Conservation (phyloP, 2,113 vertebrate genomes). For the Melanerpes aurifrons region DNA sequence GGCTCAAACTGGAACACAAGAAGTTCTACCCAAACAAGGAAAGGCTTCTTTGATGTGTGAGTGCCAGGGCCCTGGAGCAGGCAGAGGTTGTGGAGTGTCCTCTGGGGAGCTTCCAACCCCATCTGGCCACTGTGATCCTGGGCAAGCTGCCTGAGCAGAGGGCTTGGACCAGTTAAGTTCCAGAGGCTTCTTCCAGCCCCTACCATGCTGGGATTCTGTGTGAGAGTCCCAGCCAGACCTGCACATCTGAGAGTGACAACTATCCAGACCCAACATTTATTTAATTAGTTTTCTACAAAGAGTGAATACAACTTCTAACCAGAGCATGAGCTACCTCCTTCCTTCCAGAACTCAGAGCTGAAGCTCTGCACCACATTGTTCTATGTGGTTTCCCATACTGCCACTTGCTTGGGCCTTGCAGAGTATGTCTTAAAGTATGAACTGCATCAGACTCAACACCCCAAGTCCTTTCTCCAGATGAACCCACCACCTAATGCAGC, state of each 20-base stretch:
- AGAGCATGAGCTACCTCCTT: neutral
- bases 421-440: neutral
- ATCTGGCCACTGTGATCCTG: too few species aligned
- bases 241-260: neutral
- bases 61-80: too few species aligned
- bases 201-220: too few species aligned
- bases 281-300: neutral
- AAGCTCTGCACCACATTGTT: neutral
- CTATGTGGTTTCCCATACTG: neutral
- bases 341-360: neutral
- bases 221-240: neutral
- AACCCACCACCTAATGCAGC: neutral
- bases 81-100: too few species aligned
- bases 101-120: too few species aligned
- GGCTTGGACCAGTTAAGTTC: too few species aligned
- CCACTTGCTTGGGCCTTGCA: neutral
- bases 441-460: neutral
- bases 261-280: neutral
- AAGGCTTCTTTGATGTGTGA: too few species aligned
- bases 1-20: too few species aligned
- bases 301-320: neutral
- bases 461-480: neutral
- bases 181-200: too few species aligned
- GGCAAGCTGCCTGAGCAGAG: too few species aligned
- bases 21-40: too few species aligned